Conservation (phyloP, 2,113 vertebrate species). For the Paramormyrops kingsleyae region DNA sequence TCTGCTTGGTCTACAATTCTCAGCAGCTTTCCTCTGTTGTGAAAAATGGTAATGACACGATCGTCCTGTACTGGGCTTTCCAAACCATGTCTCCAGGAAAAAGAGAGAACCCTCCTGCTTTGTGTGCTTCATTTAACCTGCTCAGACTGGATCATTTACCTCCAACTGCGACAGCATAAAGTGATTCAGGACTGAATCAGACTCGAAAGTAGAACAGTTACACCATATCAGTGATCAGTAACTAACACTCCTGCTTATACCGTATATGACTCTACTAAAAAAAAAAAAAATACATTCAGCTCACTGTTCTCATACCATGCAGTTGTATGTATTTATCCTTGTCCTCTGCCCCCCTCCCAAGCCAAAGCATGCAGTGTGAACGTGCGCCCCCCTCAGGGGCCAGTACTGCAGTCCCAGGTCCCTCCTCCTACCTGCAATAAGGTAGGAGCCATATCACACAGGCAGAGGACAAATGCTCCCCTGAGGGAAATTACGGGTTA, state of each 20-base stretch:
- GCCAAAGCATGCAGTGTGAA: background rate
- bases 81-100: background rate
- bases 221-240: background rate
- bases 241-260: background rate
- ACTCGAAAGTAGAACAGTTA: background rate
- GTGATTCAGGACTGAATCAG: background rate
- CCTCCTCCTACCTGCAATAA: slow-evolving; percentile 28
- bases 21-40: background rate
- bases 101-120: background rate
- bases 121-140: background rate
- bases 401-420: background rate
- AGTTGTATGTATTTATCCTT: background rate
- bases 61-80: background rate
- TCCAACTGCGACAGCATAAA: background rate
- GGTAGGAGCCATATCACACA: slow-evolving; percentile 36
- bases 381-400: background rate
- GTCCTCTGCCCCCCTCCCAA: background rate
- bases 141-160: background rate
- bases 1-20: background rate
- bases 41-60: background rate
- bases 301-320: background rate
- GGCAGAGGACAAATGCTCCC: slow-evolving; percentile 51
- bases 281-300: background rate
- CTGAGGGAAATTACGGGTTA: slow-evolving; percentile 33
- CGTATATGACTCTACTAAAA: background rate